Conservation (phyloP, 2,888 invertebrate species). For the Oscheius sp. region DNA sequence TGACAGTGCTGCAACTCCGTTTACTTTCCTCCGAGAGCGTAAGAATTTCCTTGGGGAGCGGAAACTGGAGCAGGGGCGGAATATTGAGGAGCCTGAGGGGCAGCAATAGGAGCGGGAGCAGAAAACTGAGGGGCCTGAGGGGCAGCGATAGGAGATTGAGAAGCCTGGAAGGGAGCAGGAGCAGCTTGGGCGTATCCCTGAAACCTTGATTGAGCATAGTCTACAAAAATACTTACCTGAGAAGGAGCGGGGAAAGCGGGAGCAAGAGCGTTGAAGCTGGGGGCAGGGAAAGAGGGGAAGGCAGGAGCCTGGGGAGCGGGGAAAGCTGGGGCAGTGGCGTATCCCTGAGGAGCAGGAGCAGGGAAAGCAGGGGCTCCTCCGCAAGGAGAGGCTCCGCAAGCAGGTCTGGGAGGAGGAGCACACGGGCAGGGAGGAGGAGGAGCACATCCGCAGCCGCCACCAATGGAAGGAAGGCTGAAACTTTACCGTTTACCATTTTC, state of each 20-base stretch:
- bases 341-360: slow-evolving; percentile 40
- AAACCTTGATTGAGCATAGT: neutral
- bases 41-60: slow-evolving; percentile 39
- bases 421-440: slow-evolving; percentile 45
- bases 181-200: slow-evolving; percentile 12
- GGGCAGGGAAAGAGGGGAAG: neutral
- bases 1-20: neutral
- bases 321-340: neutral
- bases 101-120: slow-evolving; percentile 10
- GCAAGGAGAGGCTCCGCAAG: slow-evolving; percentile 38
- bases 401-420: slow-evolving; percentile 21
- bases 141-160: slow-evolving; percentile 31
- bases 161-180: slow-evolving; percentile 9
- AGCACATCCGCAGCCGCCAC: slow-evolving; percentile 23
- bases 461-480: slow-evolving; percentile 12
- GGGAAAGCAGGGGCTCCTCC: slow-evolving; percentile 44
- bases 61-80: slow-evolving; percentile 37
- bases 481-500: slow-evolving; percentile 28
- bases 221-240: neutral
- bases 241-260: slow-evolving; percentile 21
- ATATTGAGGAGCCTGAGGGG: slow-evolving; percentile 7
- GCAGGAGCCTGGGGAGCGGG: slow-evolving; percentile 21
- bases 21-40: slow-evolving; percentile 38
- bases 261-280: slow-evolving; percentile 24
- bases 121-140: slow-evolving; percentile 40